Evolutionary conservation across 2,888 invertebrate species (phyloP).

Genomic region (Candidula unifasciata): DNA sequence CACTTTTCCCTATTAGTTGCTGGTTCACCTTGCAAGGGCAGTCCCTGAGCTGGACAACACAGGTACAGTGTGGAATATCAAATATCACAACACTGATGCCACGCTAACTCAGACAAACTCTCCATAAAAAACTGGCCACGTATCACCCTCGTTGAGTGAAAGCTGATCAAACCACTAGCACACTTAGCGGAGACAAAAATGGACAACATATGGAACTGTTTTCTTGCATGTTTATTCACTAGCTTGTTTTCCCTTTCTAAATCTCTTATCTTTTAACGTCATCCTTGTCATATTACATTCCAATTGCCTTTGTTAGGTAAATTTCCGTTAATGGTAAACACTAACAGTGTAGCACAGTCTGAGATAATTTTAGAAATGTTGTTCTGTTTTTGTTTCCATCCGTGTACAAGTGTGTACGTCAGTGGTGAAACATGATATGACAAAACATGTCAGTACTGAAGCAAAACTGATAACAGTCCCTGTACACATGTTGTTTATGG

Average conservation of each 20-base stretch:
- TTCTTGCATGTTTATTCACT: neutral
- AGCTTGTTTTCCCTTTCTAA: neutral
- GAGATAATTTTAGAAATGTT: neutral
- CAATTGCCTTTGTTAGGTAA: neutral
- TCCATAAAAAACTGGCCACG: constrained; percentile 1
- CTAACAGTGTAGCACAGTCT: neutral
- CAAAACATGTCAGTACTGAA: too few species aligned
- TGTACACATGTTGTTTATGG: too few species aligned
- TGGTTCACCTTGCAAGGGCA: too few species aligned
- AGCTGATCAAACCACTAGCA: constrained; percentile 11
- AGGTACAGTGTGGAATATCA: neutral
- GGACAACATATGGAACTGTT: neutral
- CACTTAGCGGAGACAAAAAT: neutral
- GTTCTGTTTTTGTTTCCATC: neutral
- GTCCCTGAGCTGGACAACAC: neutral
- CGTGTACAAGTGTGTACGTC: neutral
- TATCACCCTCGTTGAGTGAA: neutral
- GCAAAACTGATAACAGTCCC: too few species aligned
- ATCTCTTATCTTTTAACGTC: neutral
- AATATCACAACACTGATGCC: neutral
- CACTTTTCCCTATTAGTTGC: too few species aligned
- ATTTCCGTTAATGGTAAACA: neutral
- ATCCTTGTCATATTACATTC: neutral
- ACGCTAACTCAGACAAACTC: neutral
- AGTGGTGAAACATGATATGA: neutral